Evolutionary conservation across 2,797 vertebrate genomes (phyloP).

Genomic region (Rhabdomys pumilio): DNA sequence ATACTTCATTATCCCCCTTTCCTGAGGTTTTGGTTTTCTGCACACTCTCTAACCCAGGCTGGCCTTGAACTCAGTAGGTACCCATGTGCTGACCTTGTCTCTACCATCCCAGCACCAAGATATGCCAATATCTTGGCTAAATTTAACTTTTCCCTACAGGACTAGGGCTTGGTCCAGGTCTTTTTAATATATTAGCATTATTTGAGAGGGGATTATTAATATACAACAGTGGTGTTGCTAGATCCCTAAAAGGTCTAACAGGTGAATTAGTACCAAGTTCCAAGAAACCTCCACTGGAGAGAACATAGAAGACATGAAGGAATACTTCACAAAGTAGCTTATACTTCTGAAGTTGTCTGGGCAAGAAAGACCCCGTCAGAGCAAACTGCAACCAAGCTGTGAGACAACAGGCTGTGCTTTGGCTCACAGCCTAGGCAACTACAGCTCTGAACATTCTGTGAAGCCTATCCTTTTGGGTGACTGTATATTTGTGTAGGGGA

Average conservation of each 20-base stretch:
- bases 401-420: not conserved
- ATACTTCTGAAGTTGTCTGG: not conserved
- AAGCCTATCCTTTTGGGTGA: not conserved
- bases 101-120: not conserved
- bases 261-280: not conserved
- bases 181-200: not conserved
- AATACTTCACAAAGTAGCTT: not conserved
- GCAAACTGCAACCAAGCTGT: not conserved
- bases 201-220: constrained; percentile 9
- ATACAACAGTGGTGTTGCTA: not conserved
- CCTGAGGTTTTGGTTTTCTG: not conserved
- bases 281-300: not conserved
- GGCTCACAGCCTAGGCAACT: not conserved
- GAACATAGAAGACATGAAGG: not conserved
- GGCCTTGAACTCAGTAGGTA: not conserved
- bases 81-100: not conserved
- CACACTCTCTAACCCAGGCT: not conserved
- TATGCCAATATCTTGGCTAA: not conserved
- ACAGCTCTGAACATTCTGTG: not conserved
- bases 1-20: not conserved
- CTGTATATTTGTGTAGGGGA: not conserved
- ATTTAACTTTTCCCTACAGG: not conserved
- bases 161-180: not conserved
- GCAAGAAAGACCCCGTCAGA: not conserved
- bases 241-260: not conserved